Evolutionary conservation across 2,888 invertebrate genomes (phyloP).

Genomic region (Arctia plantaginis): DNA sequence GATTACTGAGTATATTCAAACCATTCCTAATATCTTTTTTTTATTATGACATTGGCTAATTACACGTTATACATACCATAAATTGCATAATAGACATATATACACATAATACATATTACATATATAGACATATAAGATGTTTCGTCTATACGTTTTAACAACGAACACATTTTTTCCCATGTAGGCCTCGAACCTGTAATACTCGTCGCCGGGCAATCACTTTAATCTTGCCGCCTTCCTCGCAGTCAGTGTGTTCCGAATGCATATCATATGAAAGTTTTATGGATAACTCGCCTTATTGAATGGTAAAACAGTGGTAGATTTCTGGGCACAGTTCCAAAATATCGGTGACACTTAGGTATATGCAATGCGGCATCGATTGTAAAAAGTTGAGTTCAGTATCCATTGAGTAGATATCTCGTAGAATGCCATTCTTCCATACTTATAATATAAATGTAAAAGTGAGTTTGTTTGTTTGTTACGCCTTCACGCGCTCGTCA

Average conservation of each 20-base stretch:
- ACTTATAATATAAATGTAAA: no score
- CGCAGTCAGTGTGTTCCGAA: not conserved
- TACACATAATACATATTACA: no score
- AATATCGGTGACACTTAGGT: constrained; percentile 16
- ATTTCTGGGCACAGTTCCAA: constrained; percentile 25
- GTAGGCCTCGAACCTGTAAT: not conserved
- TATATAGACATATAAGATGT: no score
- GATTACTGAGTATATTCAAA: not conserved
- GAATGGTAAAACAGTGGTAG: constrained; percentile 14
- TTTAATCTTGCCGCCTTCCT: not conserved
- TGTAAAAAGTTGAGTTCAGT: constrained; percentile 2
- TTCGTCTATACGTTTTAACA: no score
- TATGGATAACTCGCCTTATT: constrained; percentile 8
- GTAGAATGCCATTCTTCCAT: no score
- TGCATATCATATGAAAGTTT: constrained; percentile 11
- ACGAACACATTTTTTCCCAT: no score
- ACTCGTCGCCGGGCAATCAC: not conserved
- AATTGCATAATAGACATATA: no score
- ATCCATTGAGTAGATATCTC: not conserved
- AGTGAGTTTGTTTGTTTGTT: no score
- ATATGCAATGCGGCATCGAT: constrained; percentile 18
- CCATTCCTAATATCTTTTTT: not conserved
- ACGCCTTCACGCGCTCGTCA: not conserved
- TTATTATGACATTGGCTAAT: not conserved
- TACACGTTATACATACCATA: no score